Percentiles rank a stretch among this genome's conserved stretches.
Evolutionary conservation across 2,113 vertebrate genomes (phyloP).

Genomic region (Embiotoca jacksoni): DNA sequence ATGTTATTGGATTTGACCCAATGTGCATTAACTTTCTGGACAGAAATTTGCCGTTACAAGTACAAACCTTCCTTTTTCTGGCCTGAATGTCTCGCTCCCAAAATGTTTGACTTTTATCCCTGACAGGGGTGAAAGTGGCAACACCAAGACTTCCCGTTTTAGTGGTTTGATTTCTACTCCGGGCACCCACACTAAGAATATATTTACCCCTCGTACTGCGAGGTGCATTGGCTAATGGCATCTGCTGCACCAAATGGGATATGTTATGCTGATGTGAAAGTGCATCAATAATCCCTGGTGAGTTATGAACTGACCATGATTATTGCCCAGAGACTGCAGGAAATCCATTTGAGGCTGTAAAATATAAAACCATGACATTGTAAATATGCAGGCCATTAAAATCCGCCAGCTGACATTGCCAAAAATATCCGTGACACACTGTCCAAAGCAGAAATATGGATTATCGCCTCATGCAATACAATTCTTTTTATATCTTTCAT

Average conservation of each 20-base stretch:
- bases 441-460: conserved; percentile 72
- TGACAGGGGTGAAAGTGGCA: neutral
- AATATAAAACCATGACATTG: conserved; percentile 79
- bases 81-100: no score
- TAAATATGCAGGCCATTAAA: conserved; percentile 79
- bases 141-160: neutral
- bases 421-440: conserved; percentile 73
- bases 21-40: no score
- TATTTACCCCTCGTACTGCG: conserved; percentile 37
- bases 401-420: conserved; percentile 74
- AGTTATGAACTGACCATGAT: conserved; percentile 80
- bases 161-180: neutral
- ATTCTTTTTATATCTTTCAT: conserved; percentile 75
- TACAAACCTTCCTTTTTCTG: no score
- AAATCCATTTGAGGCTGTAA: conserved; percentile 78
- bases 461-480: conserved; percentile 72
- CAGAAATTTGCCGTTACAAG: no score
- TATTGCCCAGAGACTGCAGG: conserved; percentile 68
- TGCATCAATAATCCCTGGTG: conserved; percentile 66
- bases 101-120: neutral
- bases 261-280: conserved; percentile 65
- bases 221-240: conserved; percentile 55
- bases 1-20: no score
- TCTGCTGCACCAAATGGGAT: conserved; percentile 54
- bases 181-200: conserved; percentile 16